A percentile compares a stretch with the other conserved stretches of the same genome.
Evolutionary conservation across 37 sponge, comb jelly and placozoan genomes (phyloP).

Genomic region (Sycon ciliatum): DNA sequence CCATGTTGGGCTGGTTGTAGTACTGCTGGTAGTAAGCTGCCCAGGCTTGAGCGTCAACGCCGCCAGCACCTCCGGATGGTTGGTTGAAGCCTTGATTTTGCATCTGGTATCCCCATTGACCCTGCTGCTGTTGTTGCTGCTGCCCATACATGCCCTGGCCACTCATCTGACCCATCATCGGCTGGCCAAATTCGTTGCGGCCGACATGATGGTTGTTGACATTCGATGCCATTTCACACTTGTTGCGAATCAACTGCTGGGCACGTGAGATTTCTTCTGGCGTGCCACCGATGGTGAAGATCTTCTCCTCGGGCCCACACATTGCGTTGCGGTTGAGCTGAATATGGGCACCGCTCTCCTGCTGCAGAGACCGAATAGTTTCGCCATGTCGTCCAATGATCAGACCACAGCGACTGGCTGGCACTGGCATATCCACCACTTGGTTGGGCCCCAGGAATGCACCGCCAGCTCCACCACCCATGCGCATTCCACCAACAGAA

Average conservation of each 20-base stretch:
- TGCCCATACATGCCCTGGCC: too few relatives aligned
- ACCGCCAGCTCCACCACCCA: too few relatives aligned
- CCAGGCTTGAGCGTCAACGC: conserved; percentile 69
- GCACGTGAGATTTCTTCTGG: conserved; percentile 21
- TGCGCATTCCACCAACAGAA: too few relatives aligned
- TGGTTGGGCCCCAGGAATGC: too few relatives aligned
- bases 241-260: conserved; percentile 33
- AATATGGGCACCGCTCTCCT: conserved; percentile 79
- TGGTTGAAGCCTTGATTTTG: too few relatives aligned
- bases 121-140: too few relatives aligned
- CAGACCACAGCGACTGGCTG: conserved; percentile 78
- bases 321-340: conserved; percentile 66
- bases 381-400: conserved; percentile 95
- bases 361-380: conserved; percentile 75
- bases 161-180: too few relatives aligned
- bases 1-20: too few relatives aligned
- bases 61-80: too few relatives aligned
- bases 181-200: too few relatives aligned
- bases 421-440: conserved; percentile 53
- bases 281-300: conserved; percentile 78
- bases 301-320: conserved; percentile 56
- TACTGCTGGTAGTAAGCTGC: conserved; percentile 75
- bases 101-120: too few relatives aligned
- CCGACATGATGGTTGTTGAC: too few relatives aligned
- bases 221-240: conserved; percentile 19